A percentile compares a stretch with the other conserved stretches of the same genome.
Conservation (phyloP, 2,888 invertebrate species). For the Spodoptera littoralis region DNA sequence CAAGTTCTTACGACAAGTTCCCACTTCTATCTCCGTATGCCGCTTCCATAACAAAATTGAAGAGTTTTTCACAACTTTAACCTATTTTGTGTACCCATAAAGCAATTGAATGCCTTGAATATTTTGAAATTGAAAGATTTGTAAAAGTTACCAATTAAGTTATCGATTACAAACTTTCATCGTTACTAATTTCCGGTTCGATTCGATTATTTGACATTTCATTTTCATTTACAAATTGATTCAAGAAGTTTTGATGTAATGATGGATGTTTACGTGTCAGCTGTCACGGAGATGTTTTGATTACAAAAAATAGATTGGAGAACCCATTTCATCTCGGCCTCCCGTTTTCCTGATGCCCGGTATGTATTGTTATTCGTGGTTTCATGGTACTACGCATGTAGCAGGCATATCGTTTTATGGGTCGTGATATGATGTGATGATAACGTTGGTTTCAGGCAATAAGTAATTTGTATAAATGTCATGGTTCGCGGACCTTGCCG, state of each 20-base stretch:
- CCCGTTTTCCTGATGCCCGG: conserved; percentile 49
- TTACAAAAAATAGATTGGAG: conserved; percentile 32
- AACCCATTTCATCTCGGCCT: conserved; percentile 9
- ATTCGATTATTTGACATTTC: no score
- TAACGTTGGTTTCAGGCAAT: conserved; percentile 56
- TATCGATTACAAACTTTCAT: no score
- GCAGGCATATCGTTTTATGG: background rate
- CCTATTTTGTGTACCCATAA: no score
- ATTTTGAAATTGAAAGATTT: background rate
- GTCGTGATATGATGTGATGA: background rate
- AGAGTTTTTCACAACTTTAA: no score
- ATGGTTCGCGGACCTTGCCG: conserved; percentile 93
- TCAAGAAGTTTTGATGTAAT: background rate
- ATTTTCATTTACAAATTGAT: background rate
- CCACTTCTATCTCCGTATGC: no score
- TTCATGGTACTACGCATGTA: background rate
- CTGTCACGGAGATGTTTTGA: conserved; percentile 52
- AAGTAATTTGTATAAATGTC: conserved; percentile 86
- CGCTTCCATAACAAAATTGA: no score
- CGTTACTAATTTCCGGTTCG: no score
- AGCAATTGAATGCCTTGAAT: no score
- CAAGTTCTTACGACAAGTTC: no score
- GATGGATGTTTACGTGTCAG: conserved; percentile 57
- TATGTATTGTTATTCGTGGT: conserved; percentile 21
- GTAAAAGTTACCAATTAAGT: background rate